A percentile compares a stretch with the other conserved stretches of the same genome.
phyloP scores from a whole-genome alignment of 2,113 vertebrate genomes.

The Fukomys damarensis region DNA sequence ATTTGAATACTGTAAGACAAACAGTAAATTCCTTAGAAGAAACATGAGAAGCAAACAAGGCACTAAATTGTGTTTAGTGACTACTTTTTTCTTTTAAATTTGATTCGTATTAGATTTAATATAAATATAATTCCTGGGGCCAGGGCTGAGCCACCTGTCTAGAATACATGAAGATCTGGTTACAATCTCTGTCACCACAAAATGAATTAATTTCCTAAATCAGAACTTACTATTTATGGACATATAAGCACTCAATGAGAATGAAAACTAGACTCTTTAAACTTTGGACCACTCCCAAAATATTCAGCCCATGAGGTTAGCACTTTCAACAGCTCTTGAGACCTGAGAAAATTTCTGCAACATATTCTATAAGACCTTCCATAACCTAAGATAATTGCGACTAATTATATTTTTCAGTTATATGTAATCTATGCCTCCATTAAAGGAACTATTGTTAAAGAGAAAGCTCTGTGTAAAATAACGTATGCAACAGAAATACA shows the following conservation, averaged over 20 bases:
- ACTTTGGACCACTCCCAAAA: not conserved
- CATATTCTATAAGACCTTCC: not conserved
- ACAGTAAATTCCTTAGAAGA: not conserved
- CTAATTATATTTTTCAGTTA: not conserved
- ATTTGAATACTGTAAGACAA: conserved; percentile 5
- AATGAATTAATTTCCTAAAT: not conserved
- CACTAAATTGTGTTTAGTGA: not conserved
- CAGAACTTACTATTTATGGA: not conserved
- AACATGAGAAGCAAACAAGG: not conserved
- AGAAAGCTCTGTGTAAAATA: not conserved
- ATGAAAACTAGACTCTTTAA: conserved; percentile 11
- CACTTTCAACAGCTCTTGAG: not conserved
- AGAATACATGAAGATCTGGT: not conserved
- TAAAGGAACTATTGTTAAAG: not conserved
- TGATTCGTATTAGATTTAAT: not conserved
- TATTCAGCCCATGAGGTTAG: not conserved
- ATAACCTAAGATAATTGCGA: conserved; percentile 5
- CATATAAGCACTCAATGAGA: not conserved
- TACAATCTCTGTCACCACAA: not conserved
- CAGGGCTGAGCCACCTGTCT: not conserved
- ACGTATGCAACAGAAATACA: not conserved
- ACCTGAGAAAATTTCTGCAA: not conserved
- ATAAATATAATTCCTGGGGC: not conserved
- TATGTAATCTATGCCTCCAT: not conserved
- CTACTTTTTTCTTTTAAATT: not conserved